Percentiles rank a stretch among this genome's conserved stretches.
Evolutionary conservation across 2,888 invertebrate species (phyloP).

Genomic region (Netelia inedita): DNA sequence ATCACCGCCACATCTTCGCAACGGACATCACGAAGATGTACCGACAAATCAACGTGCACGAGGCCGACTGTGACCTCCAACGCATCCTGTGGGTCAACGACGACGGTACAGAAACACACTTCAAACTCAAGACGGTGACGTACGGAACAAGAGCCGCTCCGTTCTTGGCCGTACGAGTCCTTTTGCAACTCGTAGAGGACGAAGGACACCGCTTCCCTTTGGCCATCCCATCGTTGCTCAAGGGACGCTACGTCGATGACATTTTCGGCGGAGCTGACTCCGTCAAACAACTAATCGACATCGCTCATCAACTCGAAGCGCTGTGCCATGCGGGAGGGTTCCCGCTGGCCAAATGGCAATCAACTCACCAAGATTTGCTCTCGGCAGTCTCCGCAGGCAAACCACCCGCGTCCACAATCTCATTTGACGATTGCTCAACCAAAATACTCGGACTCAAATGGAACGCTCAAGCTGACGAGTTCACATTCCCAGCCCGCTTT

Average conservation of each 20-base stretch:
- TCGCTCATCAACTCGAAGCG: conserved; percentile 12
- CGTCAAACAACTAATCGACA: background rate
- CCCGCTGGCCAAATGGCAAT: conserved; percentile 57
- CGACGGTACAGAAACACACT: background rate
- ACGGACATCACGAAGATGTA: conserved; percentile 11
- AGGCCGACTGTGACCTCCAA: background rate
- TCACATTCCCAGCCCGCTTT: conserved; percentile 6
- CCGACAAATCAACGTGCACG: background rate
- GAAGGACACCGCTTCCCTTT: conserved; percentile 48
- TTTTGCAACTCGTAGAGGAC: conserved; percentile 56
- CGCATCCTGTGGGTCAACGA: background rate
- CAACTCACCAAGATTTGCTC: background rate
- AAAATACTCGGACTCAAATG: conserved; percentile 63
- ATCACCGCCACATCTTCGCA: background rate
- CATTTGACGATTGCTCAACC: conserved; percentile 46
- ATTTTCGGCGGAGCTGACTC: conserved; percentile 58
- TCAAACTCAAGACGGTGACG: conserved; percentile 44
- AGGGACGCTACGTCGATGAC: conserved; percentile 68
- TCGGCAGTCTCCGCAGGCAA: background rate
- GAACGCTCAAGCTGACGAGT: conserved; percentile 27
- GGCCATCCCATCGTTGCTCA: conserved; percentile 29
- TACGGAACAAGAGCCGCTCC: conserved; percentile 56
- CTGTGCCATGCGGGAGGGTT: conserved; percentile 64
- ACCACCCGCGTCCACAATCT: conserved; percentile 5
- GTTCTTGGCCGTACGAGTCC: conserved; percentile 39